Percentiles rank a stretch among this genome's conserved stretches.
Evolutionary conservation across 2,113 vertebrate species (phyloP).

Genomic region (Lethenteron camtschaticum): DNA sequence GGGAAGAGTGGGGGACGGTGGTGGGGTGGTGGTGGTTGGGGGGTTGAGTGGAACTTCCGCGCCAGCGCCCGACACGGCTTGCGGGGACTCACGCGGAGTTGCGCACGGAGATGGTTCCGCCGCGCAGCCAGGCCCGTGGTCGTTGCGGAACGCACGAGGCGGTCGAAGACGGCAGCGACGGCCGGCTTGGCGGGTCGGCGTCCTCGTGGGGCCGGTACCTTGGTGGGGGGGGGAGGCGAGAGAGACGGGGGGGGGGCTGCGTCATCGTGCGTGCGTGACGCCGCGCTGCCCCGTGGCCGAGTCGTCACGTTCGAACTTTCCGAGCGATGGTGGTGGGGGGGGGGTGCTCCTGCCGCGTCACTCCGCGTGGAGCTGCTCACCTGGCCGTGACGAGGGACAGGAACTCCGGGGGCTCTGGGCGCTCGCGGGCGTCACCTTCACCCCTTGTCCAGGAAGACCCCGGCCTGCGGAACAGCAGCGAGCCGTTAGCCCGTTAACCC

Average conservation of each 20-base stretch:
- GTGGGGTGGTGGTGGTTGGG: no score
- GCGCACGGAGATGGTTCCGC: constrained; percentile 39
- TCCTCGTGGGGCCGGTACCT: constrained; percentile 86
- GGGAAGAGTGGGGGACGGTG: no score
- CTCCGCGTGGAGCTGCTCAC: constrained; percentile 9
- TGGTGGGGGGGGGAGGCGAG: no score
- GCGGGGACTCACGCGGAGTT: no score
- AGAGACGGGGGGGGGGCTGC: not conserved
- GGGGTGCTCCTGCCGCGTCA: not conserved
- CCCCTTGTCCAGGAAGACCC: constrained; percentile 21
- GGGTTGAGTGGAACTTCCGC: no score
- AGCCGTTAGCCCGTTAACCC: no score
- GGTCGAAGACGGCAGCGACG: constrained; percentile 56
- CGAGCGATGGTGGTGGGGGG: not conserved
- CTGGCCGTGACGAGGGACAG: constrained; percentile 17
- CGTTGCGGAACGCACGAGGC: constrained; percentile 88
- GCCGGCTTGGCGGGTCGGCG: constrained; percentile 66
- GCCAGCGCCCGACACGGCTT: no score
- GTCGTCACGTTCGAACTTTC: not conserved
- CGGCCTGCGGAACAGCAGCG: constrained; percentile 16
- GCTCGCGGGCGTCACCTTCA: constrained; percentile 14
- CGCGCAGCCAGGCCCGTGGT: constrained; percentile 85
- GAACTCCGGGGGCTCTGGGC: constrained; percentile 22
- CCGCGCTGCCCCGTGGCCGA: not conserved
- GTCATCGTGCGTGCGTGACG: constrained; percentile 15